These are phyloP conservation scores for Pseudeuparius sepicola DNA, from an alignment of 2,888 invertebrate genomes.

Conservation along the genomic window DNA sequence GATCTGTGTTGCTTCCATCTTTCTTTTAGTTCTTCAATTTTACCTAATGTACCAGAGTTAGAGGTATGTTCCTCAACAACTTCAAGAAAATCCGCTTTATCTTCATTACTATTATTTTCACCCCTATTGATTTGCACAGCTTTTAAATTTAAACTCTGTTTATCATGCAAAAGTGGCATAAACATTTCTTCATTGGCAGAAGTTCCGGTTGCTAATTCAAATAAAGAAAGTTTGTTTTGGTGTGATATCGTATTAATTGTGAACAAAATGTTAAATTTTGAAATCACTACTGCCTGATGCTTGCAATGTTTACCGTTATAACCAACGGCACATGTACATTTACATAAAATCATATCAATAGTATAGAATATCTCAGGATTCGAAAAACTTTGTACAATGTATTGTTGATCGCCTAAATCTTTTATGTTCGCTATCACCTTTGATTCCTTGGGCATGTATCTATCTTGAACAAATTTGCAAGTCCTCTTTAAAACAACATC, in stretches of 20 bases:
- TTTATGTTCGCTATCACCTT: neutral
- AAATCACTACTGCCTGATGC: slow-evolving; percentile 5
- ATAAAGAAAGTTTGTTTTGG: neutral
- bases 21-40: too few relatives aligned
- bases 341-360: neutral
- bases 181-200: too few relatives aligned
- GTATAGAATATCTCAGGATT: neutral
- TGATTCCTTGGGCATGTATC: slow-evolving; percentile 4
- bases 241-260: slow-evolving; percentile 5
- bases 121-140: too few relatives aligned
- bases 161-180: too few relatives aligned
- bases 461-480: slow-evolving; percentile 5
- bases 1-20: too few relatives aligned
- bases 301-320: slow-evolving; percentile 4
- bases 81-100: too few relatives aligned
- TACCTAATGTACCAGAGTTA: too few relatives aligned
- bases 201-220: neutral
- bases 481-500: slow-evolving; percentile 1
- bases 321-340: neutral
- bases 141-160: too few relatives aligned
- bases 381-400: neutral
- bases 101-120: too few relatives aligned
- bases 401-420: slow-evolving; percentile 1
- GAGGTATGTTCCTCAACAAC: too few relatives aligned
- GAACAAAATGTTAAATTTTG: slow-evolving; percentile 3